Conservation (phyloP, 2,113 vertebrate genomes). For the Gila orcuttii region DNA sequence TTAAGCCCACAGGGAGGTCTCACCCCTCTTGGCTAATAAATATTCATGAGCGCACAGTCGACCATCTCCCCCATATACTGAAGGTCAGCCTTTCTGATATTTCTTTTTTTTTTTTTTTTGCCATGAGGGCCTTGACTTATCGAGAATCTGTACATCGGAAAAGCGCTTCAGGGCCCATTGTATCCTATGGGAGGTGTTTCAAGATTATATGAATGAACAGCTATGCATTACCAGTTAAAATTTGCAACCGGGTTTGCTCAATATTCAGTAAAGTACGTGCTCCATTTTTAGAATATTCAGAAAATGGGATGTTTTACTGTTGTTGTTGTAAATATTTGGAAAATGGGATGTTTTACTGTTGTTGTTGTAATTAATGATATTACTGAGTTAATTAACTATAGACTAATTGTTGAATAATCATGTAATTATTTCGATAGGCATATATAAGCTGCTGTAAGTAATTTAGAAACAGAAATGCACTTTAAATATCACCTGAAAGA, state of each 20-base stretch:
- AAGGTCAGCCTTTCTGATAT: conserved; percentile 42
- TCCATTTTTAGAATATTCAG: neutral
- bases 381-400: neutral
- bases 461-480: neutral
- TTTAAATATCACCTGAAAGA: neutral
- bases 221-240: conserved; percentile 9
- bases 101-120: neutral
- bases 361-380: neutral
- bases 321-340: neutral
- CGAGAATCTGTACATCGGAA: conserved; percentile 29
- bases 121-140: conserved; percentile 30
- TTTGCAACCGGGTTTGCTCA: neutral
- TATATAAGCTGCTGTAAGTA: neutral
- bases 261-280: neutral
- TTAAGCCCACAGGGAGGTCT: conserved; percentile 30
- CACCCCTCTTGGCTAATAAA: conserved; percentile 23
- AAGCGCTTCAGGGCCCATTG: conserved; percentile 34
- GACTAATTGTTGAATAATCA: neutral
- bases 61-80: conserved; percentile 40
- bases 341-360: neutral
- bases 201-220: conserved; percentile 35
- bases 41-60: conserved; percentile 43
- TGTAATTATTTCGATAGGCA: neutral
- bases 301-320: neutral
- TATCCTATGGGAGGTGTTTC: conserved; percentile 36